Evolutionary conservation across 2,888 invertebrate species (phyloP), one percentile per base, ranked within the genome.

Genomic region (Limnephilus marmoratus): DNA sequence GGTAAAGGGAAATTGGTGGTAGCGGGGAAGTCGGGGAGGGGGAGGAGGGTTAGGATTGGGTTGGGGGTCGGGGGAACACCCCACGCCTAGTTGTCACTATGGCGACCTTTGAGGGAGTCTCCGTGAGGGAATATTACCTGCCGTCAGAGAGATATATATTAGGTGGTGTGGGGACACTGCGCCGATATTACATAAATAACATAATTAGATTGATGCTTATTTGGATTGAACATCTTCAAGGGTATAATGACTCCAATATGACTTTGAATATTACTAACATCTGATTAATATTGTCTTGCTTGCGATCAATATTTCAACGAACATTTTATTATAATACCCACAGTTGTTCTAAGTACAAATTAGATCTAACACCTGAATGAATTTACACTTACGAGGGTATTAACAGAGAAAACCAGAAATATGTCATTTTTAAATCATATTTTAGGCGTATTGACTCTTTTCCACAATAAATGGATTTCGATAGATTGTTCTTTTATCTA

Each of bases 51-150:
- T 1, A n/a, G 91, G 34, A 81, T 29, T 53, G 45, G 80, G 82
- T n/a, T 87, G 87, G 45, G 86, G 82, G 87, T 37, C 13, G 31
- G 34, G 34, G 80, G 24, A 34, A 24, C 41, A 37, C 91, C 89
- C 86, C 80, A 90, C 80, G 31, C 92, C 37, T 90, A 91, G 92
- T 93, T 93, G 93, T 93, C 93, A 93, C 93, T 93, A 93, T 93
- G 93, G 92, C 91, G 93, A 93, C 93, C 93, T 93, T 93, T 93
- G 93, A 93, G 90, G 90, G 92, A 82, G 88, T 68, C 91, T 90
- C 90, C 81, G 90, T 53, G 91, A 82, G 85, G 82, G 81, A 82
- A 87, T 83, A 91, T 88, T 89, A 91, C 91, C 91, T 91, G 91
- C 87, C 88, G n/a, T n/a, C 53, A 49, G 85, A 83, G 86, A 87